Evolutionary conservation across 2,113 vertebrate species (phyloP), one percentile per base, ranked within the genome.

Genomic region (Pelusios castaneus): DNA sequence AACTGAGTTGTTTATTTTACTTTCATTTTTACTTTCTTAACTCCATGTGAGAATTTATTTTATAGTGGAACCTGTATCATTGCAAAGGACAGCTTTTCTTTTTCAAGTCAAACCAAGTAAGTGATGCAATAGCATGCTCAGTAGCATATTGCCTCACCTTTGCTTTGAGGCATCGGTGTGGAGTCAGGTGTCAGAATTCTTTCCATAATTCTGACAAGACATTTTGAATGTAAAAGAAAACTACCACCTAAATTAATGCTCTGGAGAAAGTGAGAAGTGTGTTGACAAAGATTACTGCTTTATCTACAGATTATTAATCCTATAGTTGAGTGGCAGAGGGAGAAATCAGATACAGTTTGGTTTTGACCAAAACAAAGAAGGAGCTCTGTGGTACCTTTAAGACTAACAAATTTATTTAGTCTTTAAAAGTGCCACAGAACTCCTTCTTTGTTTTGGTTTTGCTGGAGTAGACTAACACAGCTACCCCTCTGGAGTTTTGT

Each of bases 161-260:
- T 60, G 54, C 89, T 87, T 75, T 17, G 1, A 67, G 85, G 34
- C 31, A 52, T 4, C 89, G 67, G 85, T 41, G 76, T 90, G 79
- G 11, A 58, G 27, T 41, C 70, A 87, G 0, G 0, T 94, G 79
- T 96, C 92, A 94, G 75, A 90, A 94, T 49, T 54, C 60, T 90
- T 93, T 75, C 60, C 29, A 34, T 88, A 96, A 96, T 91, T 79
- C 67, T 22, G 83, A 60, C 47, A 88, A 52, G 41, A 77, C 41
- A 84, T 94, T 97, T 89, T 95, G 67, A 29, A 77, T 84, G 90
- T 93, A 87, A 95, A 98, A 91, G 2, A 43, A 80, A 93, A 83
- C 41, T 45, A 12, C 29, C 92, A 6, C 51, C 83, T 47, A 85
- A 17, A n/a, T 81, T 87, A 94, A 88, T 27, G 47, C 92, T 87